These are phyloP conservation scores for Psilopogon haemacephalus DNA, from an alignment of 2,113 vertebrate genomes.

Conservation along the genomic window DNA sequence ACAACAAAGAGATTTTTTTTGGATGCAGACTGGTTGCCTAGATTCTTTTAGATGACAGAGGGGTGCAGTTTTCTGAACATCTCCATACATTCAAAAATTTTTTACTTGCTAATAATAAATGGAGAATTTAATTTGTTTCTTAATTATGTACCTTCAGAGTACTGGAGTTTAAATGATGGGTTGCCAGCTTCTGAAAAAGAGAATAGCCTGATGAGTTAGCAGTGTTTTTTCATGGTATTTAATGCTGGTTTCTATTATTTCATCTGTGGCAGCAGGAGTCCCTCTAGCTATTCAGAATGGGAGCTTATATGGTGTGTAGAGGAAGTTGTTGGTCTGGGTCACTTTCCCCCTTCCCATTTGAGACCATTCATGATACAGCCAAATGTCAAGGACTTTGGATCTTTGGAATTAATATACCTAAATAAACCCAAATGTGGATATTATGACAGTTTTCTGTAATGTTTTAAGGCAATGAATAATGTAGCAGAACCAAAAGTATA, in stretches of 20 bases:
- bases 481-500: background rate
- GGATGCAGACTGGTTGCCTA: background rate
- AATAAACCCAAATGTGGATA: background rate
- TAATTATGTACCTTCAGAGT: background rate
- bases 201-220: background rate
- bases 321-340: background rate
- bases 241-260: background rate
- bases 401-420: background rate
- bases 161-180: background rate
- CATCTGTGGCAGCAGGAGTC: background rate
- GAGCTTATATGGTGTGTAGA: accelerated
- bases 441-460: background rate
- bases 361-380: background rate
- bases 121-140: background rate
- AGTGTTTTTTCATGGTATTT: background rate
- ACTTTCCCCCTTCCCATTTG: background rate
- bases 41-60: background rate
- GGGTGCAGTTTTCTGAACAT: background rate
- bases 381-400: background rate
- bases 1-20: background rate
- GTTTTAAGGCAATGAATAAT: background rate
- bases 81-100: background rate
- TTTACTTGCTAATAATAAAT: background rate
- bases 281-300: background rate
- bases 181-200: background rate